Evolutionary conservation across 2,888 invertebrate species (phyloP).

Genomic region (Macaria notata): DNA sequence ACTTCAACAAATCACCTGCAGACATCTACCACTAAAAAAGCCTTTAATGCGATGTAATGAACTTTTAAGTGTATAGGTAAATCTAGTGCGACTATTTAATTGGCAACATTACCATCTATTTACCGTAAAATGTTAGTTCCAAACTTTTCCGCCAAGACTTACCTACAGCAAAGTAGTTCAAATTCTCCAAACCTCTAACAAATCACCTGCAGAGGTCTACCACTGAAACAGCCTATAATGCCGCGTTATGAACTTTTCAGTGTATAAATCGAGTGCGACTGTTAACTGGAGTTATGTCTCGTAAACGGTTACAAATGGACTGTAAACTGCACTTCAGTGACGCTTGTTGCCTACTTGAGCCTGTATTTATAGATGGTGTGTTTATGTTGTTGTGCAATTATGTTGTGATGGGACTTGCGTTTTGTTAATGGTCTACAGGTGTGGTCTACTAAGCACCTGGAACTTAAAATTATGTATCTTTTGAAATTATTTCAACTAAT

Average conservation of each 20-base stretch:
- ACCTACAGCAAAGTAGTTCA: no score
- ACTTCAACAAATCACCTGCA: conserved; percentile 8
- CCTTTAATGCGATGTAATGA: conserved; percentile 51
- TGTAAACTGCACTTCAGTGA: conserved; percentile 30
- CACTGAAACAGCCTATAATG: conserved; percentile 37
- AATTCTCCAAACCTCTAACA: background rate
- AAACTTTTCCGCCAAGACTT: no score
- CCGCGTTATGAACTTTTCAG: conserved; percentile 59
- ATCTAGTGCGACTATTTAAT: conserved; percentile 48
- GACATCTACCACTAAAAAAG: conserved; percentile 16
- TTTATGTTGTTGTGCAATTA: no score
- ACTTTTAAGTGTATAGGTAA: conserved; percentile 63
- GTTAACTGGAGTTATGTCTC: conserved; percentile 52
- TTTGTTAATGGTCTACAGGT: no score
- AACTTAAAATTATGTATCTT: no score
- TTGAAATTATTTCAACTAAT: no score
- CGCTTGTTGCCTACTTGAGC: conserved; percentile 1
- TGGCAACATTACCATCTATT: no score
- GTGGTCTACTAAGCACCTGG: no score
- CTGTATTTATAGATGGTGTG: no score
- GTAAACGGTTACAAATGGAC: conserved; percentile 62
- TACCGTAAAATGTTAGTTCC: no score
- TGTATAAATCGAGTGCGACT: conserved; percentile 56
- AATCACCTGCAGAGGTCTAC: conserved; percentile 11
- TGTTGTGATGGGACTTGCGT: no score